Evolutionary conservation across 2,888 invertebrate genomes (phyloP), one percentile per base, ranked within the genome.

Genomic region (Megaustenia siamemsis): DNA sequence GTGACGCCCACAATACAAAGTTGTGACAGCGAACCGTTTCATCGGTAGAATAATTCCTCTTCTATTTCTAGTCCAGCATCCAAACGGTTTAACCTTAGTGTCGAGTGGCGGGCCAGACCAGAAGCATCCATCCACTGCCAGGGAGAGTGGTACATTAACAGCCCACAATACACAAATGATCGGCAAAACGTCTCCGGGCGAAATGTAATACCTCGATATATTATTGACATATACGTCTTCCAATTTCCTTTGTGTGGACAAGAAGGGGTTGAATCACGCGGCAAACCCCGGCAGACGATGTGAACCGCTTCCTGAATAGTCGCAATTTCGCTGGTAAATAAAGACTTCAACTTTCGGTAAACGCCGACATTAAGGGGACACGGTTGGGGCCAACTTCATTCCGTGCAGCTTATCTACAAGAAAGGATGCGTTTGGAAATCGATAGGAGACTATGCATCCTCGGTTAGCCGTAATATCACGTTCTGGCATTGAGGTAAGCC

Each of bases 261-360:
- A 71, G 6, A 45, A 66, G 35, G 35, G 2, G 24, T 43, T 43
- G 45, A n/a, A n/a, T n/a, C 43, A 43, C 12, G 71, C 71, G n/a
- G 12, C 45, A 28, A 71, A n/a, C 43, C 6, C 45, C 8, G 3
- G 15, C 28, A 71, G 43, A 6, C n/a, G 28, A 45, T 71, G 12
- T 43, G n/a, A 43, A 38, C 24, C 71, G 79, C 43, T 75, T 35
- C 66, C 28, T 60, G 21, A 68, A 6, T 60, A 49, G 68, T 60
- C 32, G 49, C 45, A 53, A 76, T 76, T 76, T 53, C 53, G 24
- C 21, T 53, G 35, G 53, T 53, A 76, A 76, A 76, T 76, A 76
- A 76, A 32, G 76, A 53, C 21, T 56, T 76, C 56, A 76, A 56
- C 76, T 76, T 35, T 28, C 18, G 53, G 56, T 35, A 53, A 76